A percentile compares a stretch with the other conserved stretches of the same genome.
Evolutionary conservation across 2,888 invertebrate genomes (phyloP).

Genomic region (Agrotis clavis): DNA sequence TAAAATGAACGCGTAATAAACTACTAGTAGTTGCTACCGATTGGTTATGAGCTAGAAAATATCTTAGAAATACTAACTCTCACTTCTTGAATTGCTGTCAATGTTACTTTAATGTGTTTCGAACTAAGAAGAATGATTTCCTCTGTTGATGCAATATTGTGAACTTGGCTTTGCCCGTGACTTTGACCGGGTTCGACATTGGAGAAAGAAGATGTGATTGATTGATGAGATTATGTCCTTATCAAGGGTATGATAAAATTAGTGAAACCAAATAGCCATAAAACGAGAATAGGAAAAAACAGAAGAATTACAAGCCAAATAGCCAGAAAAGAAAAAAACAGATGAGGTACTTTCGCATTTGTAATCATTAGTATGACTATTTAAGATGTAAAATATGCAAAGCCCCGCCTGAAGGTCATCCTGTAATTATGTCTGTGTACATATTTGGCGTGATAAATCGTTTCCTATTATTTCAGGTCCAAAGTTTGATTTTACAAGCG

Average conservation of each 20-base stretch:
- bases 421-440: neutral
- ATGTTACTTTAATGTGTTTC: constrained; percentile 4
- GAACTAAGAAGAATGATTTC: constrained; percentile 11
- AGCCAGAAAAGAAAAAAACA: neutral
- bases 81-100: constrained; percentile 32
- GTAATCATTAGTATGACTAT: neutral
- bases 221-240: too few species aligned
- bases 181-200: neutral
- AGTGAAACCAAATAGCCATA: too few species aligned
- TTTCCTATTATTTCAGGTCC: neutral
- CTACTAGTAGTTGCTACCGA: constrained; percentile 45
- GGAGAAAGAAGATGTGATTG: too few species aligned
- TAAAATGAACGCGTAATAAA: constrained; percentile 56
- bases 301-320: too few species aligned
- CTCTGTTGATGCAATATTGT: neutral
- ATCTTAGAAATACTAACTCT: constrained; percentile 50
- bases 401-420: constrained; percentile 9
- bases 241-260: too few species aligned
- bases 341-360: neutral
- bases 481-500: neutral
- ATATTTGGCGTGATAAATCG: constrained; percentile 12
- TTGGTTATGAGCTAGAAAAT: constrained; percentile 56
- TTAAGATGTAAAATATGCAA: constrained; percentile 24
- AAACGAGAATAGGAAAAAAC: too few species aligned
- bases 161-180: neutral